phyloP scores from a whole-genome alignment of 2,797 vertebrate species.

The Siniperca scherzeri region DNA sequence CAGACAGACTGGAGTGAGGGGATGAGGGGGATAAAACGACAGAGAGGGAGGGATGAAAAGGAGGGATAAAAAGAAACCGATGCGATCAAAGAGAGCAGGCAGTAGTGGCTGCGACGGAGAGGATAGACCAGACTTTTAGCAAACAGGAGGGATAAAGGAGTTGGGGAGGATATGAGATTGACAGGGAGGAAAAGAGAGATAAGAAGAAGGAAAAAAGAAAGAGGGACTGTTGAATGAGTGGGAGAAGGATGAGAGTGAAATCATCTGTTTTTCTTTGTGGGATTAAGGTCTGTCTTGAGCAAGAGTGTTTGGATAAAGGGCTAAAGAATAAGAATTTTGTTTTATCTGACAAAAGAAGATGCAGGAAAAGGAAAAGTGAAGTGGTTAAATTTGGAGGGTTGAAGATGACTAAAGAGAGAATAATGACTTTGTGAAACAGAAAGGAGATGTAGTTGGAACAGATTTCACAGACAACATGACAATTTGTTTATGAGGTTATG shows the following conservation, averaged over 20 bases:
- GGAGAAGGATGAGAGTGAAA: background rate
- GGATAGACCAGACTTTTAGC: background rate
- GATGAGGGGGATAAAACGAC: slow-evolving; percentile 24
- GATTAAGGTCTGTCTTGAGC: slow-evolving; percentile 16
- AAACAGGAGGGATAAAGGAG: slow-evolving; percentile 28
- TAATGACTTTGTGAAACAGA: background rate
- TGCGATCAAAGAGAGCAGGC: slow-evolving; percentile 24
- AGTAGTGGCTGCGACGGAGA: background rate
- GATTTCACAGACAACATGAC: background rate
- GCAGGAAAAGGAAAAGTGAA: background rate
- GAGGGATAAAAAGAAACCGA: slow-evolving; percentile 19
- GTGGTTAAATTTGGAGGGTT: background rate
- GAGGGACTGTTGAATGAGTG: background rate
- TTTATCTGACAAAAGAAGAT: background rate
- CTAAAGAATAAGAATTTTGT: background rate
- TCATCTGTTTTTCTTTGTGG: background rate
- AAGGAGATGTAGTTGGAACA: background rate
- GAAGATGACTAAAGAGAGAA: background rate
- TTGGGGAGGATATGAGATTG: slow-evolving; percentile 12
- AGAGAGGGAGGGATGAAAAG: slow-evolving; percentile 6
- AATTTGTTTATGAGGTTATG: slow-evolving; percentile 13
- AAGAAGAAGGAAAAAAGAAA: background rate
- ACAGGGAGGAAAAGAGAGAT: slow-evolving; percentile 7
- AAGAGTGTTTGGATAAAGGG: background rate
- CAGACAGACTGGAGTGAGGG: slow-evolving; percentile 15